Evolutionary conservation across 2,888 invertebrate species (phyloP).

Genomic region (Sepiola atlantica): DNA sequence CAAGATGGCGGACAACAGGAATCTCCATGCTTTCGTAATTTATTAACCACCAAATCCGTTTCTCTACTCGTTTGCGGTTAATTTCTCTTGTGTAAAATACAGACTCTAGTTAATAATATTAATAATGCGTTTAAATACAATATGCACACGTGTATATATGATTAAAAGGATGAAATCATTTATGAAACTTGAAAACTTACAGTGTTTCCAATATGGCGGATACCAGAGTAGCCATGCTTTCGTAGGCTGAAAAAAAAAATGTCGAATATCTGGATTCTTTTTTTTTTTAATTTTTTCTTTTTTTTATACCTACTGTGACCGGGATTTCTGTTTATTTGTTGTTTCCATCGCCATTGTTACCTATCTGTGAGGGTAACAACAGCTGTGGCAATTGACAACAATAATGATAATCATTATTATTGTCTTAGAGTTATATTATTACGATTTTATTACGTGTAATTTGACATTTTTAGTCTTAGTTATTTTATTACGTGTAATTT

Average conservation of each 20-base stretch:
- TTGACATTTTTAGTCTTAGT: background rate
- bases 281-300: background rate
- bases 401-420: background rate
- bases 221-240: slow-evolving; percentile 66
- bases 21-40: slow-evolving; percentile 32
- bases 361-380: background rate
- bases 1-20: background rate
- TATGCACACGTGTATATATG: background rate
- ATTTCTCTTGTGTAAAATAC: background rate
- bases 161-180: background rate
- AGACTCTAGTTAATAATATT: background rate
- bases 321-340: background rate
- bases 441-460: background rate
- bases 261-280: slow-evolving; percentile 35
- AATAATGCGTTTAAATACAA: background rate
- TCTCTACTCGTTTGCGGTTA: background rate
- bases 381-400: background rate
- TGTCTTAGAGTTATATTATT: background rate
- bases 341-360: background rate
- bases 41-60: background rate
- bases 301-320: background rate
- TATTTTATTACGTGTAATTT: background rate
- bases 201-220: slow-evolving; percentile 71
- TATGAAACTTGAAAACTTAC: slow-evolving; percentile 57
- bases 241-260: slow-evolving; percentile 33